phyloP scores from a whole-genome alignment of 2,113 vertebrate genomes.

The Edolisoma coerulescens region DNA sequence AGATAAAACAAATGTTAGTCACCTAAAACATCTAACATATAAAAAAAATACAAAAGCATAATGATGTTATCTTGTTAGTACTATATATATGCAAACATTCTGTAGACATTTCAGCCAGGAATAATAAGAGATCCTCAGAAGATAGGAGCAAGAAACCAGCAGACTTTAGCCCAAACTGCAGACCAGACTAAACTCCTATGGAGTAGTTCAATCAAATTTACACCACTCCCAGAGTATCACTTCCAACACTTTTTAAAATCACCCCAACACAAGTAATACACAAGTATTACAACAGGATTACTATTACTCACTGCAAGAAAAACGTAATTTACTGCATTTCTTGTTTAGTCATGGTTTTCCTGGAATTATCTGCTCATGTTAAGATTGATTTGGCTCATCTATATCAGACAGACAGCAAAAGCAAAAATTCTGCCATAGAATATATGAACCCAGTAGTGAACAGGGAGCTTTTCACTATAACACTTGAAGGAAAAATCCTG shows the following conservation, averaged over 20 bases:
- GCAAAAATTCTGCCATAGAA: not conserved
- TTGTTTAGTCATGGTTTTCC: not conserved
- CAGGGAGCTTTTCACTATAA: not conserved
- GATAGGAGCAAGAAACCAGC: not conserved
- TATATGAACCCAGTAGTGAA: not conserved
- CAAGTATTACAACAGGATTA: not conserved
- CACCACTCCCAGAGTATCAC: not conserved
- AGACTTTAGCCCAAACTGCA: not conserved
- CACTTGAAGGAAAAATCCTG: not conserved
- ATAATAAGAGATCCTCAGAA: not conserved
- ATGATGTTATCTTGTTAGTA: conserved; percentile 36
- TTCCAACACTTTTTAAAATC: not conserved
- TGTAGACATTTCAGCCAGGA: not conserved
- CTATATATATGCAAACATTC: not conserved
- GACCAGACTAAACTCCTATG: not conserved
- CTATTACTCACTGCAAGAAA: not conserved
- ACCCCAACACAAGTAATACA: not conserved
- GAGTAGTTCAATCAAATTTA: not conserved
- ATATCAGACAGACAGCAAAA: not conserved
- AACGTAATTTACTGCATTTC: not conserved
- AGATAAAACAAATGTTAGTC: conserved; percentile 45
- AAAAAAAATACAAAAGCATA: not conserved
- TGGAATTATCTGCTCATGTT: not conserved
- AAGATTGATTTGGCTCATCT: not conserved
- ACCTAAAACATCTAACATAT: conserved; percentile 19